Evolutionary conservation across 1,140 invertebrate genomes (phyloP).

Genomic region (Brachionus sp.): DNA sequence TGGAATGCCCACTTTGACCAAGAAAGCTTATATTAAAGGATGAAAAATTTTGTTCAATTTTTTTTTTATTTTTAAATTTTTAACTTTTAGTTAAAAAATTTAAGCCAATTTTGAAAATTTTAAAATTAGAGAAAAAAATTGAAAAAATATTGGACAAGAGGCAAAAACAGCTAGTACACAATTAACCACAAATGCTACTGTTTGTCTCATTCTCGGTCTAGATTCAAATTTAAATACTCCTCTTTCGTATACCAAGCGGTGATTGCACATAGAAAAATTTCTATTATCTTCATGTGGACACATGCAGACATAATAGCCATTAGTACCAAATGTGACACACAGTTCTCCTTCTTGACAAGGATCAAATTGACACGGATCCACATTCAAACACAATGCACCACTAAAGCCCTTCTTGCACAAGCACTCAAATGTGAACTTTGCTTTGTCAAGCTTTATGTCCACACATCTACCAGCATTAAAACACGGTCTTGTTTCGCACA

Average conservation of each 20-base stretch:
- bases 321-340: neutral
- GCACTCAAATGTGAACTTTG: neutral
- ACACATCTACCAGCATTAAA: neutral
- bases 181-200: neutral
- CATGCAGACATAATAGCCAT: neutral
- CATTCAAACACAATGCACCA: neutral
- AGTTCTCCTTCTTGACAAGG: neutral
- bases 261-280: neutral
- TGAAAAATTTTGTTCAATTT: too few species aligned
- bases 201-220: neutral
- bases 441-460: neutral
- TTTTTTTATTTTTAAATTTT: too few species aligned
- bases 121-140: neutral
- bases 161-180: neutral
- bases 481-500: neutral
- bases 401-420: neutral
- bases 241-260: neutral
- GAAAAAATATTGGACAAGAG: neutral
- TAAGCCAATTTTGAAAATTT: too few species aligned
- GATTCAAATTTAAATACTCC: neutral
- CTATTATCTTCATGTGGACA: neutral
- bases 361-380: neutral
- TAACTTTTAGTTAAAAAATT: too few species aligned
- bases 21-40: too few species aligned
- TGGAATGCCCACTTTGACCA: too few species aligned